Percentiles rank a stretch among this genome's conserved stretches.
Conservation (phyloP, 2,888 invertebrate species). For the Priocnemis perturbator region DNA sequence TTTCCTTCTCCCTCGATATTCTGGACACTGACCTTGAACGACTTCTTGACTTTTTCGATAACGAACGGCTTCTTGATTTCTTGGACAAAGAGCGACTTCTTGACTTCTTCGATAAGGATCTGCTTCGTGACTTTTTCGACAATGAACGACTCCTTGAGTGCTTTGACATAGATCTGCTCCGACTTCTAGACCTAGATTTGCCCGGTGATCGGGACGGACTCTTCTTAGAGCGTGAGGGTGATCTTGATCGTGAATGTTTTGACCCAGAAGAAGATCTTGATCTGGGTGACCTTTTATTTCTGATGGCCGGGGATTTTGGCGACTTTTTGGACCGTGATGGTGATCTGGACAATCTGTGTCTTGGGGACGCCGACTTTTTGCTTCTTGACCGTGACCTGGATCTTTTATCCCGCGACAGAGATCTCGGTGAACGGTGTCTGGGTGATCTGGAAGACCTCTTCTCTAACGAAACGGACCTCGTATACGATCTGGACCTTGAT, state of each 20-base stretch:
- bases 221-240: conserved; percentile 57
- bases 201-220: conserved; percentile 58
- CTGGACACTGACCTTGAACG: conserved; percentile 62
- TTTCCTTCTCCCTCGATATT: conserved; percentile 62
- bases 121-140: conserved; percentile 57
- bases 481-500: conserved; percentile 57
- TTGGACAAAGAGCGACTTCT: conserved; percentile 55
- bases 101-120: conserved; percentile 62
- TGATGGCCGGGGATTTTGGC: conserved; percentile 38
- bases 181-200: conserved; percentile 55
- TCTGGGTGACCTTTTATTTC: conserved; percentile 45
- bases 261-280: conserved; percentile 65
- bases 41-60: conserved; percentile 57
- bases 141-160: conserved; percentile 43
- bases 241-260: conserved; percentile 57
- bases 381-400: conserved; percentile 52
- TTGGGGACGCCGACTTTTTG: conserved; percentile 56
- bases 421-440: conserved; percentile 43
- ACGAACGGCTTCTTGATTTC: conserved; percentile 61
- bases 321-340: conserved; percentile 47
- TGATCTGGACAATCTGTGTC: conserved; percentile 46
- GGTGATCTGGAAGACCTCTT: conserved; percentile 66
- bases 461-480: conserved; percentile 55
- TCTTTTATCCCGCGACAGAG: conserved; percentile 52
- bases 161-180: conserved; percentile 72